Evolutionary conservation across 2,113 vertebrate genomes (phyloP), one percentile per base, ranked within the genome.

Genomic region (Oxygymnocypris stewartii): DNA sequence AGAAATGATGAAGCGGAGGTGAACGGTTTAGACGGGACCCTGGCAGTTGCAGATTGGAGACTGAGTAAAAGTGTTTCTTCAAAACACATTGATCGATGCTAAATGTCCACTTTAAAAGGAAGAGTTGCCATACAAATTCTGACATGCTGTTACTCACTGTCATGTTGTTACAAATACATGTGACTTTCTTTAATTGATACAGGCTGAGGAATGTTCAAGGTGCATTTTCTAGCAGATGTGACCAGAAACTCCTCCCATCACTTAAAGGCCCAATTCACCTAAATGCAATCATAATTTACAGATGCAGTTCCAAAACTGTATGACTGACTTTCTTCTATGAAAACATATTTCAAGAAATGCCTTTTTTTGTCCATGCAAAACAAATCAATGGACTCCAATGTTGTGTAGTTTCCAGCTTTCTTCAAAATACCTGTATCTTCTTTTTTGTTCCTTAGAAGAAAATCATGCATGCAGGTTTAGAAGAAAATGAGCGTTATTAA

Each of bases 1-100:
- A n/a, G 71, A 79, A 69, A 37, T 71, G 35, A 76, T 73, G 59
- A 63, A 25, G 35, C 57, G 40, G 31, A 84, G 42, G 82, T 76
- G 44, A 86, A 23, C n/a, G 11, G 44, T 79, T 74, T 42, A 69
- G 81, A 71, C 6, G 31, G 59, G 47, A 40, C 63, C 16, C 44
- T 35, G 59, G 47, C 57, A 59, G 23, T 54, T 49, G 40, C 63
- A 51, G 47, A 83, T 84, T 49, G 47, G 35, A 79, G 44, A 67
- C 40, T 20, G 31, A 12, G 37, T 73, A 20, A 28, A n/a, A 13
- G 7, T 18, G 7, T 59, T 79, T 37, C 35, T 79, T 79, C 12
- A 79, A 25, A 71, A 47, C 18, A 25, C 8, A 16, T 31, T 16
- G 28, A 35, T 67, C 28, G n/a, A 25, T 25, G 23, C n/a, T 63